Evolutionary conservation across 2,113 vertebrate genomes (phyloP).

Genomic region (Neolamprologus hecqui): DNA sequence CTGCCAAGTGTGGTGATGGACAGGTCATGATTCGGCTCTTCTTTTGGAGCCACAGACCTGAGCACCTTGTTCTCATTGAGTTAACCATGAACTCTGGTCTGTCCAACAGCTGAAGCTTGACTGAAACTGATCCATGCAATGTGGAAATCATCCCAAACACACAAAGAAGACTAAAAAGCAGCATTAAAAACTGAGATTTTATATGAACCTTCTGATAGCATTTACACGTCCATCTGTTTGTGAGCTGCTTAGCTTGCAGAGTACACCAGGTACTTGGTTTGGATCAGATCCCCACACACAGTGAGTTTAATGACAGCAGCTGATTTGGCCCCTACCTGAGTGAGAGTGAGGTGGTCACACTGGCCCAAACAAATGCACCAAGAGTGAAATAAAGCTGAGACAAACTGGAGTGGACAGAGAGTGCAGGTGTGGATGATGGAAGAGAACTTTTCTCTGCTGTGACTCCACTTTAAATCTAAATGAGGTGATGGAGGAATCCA

Average conservation of each 20-base stretch:
- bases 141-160: background rate
- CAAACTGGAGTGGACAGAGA: background rate
- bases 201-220: background rate
- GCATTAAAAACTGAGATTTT: background rate
- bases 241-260: background rate
- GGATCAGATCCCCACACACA: background rate
- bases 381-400: background rate
- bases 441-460: background rate
- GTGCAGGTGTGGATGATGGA: background rate
- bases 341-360: background rate
- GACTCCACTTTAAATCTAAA: background rate
- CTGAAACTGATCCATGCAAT: background rate
- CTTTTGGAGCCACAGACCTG: background rate
- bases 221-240: accelerated
- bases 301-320: background rate
- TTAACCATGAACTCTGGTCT: background rate
- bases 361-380: background rate
- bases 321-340: background rate
- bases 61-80: background rate
- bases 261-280: background rate
- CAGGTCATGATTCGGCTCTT: background rate
- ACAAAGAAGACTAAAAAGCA: background rate
- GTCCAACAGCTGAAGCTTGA: background rate
- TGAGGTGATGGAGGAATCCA: background rate
- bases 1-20: background rate